These are phyloP conservation scores for Drosophila aldrichi DNA, from an alignment of 2,888 invertebrate species.

Conservation along the genomic window DNA sequence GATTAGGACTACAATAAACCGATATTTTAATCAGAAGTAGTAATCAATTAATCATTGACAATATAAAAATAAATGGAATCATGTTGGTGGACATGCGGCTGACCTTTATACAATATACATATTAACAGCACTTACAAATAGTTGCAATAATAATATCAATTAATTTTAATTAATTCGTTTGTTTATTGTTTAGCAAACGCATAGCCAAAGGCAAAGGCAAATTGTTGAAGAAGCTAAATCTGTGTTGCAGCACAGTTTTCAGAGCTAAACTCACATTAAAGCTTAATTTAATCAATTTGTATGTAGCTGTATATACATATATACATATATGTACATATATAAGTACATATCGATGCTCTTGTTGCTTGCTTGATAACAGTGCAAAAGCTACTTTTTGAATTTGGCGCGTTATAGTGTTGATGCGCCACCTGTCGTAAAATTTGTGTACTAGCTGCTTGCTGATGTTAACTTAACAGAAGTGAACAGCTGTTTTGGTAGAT, in stretches of 20 bases:
- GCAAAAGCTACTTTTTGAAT: conserved; percentile 21
- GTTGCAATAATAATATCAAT: conserved; percentile 59
- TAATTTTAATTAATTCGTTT: conserved; percentile 51
- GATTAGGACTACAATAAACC: conserved; percentile 62
- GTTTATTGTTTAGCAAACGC: conserved; percentile 1
- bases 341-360: not conserved
- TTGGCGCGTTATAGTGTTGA: conserved; percentile 15
- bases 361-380: not conserved
- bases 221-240: not conserved
- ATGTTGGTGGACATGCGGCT: conserved; percentile 28
- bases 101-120: conserved; percentile 39
- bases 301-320: not conserved
- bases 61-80: conserved; percentile 23
- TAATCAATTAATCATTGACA: conserved; percentile 70
- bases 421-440: conserved; percentile 31
- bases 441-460: not conserved
- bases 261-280: not conserved
- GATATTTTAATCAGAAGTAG: conserved; percentile 48
- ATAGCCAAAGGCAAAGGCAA: not conserved
- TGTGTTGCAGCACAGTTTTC: not conserved
- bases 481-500: not conserved
- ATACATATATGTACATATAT: not conserved
- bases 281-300: not conserved
- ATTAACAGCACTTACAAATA: conserved; percentile 47
- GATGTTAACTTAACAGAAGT: conserved; percentile 20